These are phyloP conservation scores for Cyrtonyx montezumae DNA, from an alignment of 2,113 vertebrate species.

Conservation along the genomic window DNA sequence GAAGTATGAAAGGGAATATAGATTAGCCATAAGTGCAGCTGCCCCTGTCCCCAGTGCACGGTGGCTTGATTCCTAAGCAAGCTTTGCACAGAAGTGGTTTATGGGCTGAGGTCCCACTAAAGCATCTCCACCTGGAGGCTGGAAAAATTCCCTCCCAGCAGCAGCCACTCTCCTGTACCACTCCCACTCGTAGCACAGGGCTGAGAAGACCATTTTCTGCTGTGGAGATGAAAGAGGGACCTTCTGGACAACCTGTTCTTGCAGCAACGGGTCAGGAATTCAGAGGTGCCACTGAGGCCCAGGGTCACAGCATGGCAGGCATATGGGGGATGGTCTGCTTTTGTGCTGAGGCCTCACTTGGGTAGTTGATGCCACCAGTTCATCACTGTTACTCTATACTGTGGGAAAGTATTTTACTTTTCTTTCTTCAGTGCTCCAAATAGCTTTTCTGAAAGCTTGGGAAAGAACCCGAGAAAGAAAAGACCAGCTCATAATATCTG, in stretches of 20 bases:
- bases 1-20: neutral
- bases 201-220: neutral
- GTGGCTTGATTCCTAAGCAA: neutral
- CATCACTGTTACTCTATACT: neutral
- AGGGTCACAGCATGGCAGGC: neutral
- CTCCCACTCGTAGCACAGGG: neutral
- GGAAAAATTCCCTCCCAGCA: neutral
- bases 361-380: neutral
- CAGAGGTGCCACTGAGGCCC: neutral
- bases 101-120: no score
- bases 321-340: neutral
- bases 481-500: neutral
- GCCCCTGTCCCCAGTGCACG: neutral
- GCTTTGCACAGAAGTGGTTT: neutral
- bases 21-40: no score
- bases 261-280: neutral
- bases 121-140: neutral
- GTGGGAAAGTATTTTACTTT: neutral
- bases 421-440: neutral
- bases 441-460: neutral
- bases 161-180: neutral
- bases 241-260: neutral
- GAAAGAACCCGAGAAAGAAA: neutral
- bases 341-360: neutral
- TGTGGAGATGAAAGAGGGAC: rapidly evolving